These are phyloP conservation scores for Tenrec ecaudatus DNA, from an alignment of 2,113 vertebrate genomes.

Conservation along the genomic window DNA sequence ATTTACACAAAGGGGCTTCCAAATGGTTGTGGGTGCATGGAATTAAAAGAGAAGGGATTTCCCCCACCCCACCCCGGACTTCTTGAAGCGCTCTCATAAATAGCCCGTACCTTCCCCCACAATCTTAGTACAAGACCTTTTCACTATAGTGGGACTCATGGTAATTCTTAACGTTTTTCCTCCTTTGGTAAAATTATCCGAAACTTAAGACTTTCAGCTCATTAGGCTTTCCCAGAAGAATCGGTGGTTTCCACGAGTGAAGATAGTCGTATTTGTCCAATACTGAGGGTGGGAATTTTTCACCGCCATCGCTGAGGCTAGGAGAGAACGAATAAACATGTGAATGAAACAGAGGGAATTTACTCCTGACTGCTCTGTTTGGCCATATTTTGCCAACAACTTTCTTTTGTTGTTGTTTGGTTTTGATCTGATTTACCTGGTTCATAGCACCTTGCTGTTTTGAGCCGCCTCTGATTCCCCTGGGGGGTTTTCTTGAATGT, in stretches of 20 bases:
- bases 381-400: too few species aligned
- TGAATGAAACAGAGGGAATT: not conserved
- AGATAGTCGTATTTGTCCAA: conserved; percentile 21
- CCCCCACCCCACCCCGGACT: too few species aligned
- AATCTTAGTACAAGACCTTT: not conserved
- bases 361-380: not conserved
- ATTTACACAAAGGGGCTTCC: too few species aligned
- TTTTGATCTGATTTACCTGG: conserved; percentile 21
- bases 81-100: not conserved
- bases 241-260: conserved; percentile 42
- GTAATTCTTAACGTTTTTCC: conserved; percentile 20
- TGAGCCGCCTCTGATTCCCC: too few species aligned
- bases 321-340: not conserved
- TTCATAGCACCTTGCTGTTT: not conserved
- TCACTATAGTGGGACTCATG: too few species aligned
- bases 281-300: conserved; percentile 43
- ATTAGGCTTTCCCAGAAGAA: conserved; percentile 15
- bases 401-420: not conserved
- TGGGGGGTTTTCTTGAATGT: not conserved
- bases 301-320: not conserved
- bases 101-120: not conserved
- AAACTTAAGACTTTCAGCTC: conserved; percentile 50
- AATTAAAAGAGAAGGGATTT: too few species aligned
- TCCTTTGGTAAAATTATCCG: conserved; percentile 43
- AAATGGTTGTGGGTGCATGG: too few species aligned